These are phyloP conservation scores for Hartigia nigra DNA, from an alignment of 2,888 invertebrate genomes.

Conservation along the genomic window DNA sequence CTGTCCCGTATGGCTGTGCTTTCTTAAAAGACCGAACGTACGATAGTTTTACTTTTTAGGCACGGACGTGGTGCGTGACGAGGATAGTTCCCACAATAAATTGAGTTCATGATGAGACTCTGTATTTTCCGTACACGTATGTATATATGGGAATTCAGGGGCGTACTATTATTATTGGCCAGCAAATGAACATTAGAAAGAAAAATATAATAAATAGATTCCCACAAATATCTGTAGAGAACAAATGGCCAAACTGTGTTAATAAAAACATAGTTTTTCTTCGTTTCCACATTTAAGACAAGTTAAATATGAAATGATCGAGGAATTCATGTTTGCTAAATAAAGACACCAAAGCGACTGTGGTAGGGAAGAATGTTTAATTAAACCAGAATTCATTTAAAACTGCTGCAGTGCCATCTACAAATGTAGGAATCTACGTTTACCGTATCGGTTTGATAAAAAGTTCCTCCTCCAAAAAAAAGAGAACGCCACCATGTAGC, in stretches of 20 bases:
- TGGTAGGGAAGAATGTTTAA: neutral
- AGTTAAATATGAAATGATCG: neutral
- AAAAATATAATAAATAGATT: neutral
- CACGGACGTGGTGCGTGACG: slow-evolving; percentile 42
- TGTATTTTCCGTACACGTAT: neutral
- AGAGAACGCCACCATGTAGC: neutral
- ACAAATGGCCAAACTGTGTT: neutral
- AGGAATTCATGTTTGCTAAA: neutral
- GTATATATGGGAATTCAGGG: neutral
- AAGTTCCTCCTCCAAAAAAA: neutral
- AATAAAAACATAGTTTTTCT: neutral
- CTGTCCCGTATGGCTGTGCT: neutral
- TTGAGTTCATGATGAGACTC: slow-evolving; percentile 14
- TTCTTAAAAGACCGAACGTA: neutral
- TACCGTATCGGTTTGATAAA: neutral
- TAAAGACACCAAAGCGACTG: neutral
- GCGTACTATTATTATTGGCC: neutral
- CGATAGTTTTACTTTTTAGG: slow-evolving; percentile 35
- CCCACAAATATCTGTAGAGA: neutral
- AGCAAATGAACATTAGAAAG: neutral
- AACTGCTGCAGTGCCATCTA: neutral
- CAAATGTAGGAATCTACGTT: neutral
- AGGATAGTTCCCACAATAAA: slow-evolving; percentile 42
- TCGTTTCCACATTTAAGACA: neutral
- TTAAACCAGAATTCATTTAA: neutral